phyloP scores from a whole-genome alignment of 1,140 invertebrate genomes.

The Lethrus apterus region DNA sequence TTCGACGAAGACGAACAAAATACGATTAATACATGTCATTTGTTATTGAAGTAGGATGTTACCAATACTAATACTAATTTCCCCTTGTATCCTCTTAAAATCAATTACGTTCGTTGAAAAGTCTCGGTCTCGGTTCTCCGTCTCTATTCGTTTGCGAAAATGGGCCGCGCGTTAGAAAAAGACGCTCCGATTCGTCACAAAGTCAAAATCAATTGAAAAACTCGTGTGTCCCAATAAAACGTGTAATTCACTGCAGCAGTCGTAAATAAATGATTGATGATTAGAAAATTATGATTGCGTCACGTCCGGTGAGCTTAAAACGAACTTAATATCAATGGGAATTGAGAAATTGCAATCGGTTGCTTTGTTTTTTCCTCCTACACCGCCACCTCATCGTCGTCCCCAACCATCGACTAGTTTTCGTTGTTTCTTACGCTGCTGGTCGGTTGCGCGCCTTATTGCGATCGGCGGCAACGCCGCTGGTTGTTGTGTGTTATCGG shows the following conservation, averaged over 20 bases:
- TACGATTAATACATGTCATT: conserved; percentile 7
- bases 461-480: too few relatives aligned
- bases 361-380: too few relatives aligned
- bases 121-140: not conserved
- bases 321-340: too few relatives aligned
- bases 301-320: conserved; percentile 38
- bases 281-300: conserved; percentile 39
- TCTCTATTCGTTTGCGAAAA: not conserved
- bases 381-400: too few relatives aligned
- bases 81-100: conserved; percentile 15
- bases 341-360: too few relatives aligned
- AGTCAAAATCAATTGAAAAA: conserved; percentile 32
- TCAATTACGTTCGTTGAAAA: conserved; percentile 5
- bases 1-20: too few relatives aligned
- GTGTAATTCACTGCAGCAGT: conserved; percentile 37
- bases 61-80: conserved; percentile 27
- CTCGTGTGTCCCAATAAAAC: conserved; percentile 33
- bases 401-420: too few relatives aligned
- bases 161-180: not conserved
- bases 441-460: too few relatives aligned
- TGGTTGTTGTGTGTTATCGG: too few relatives aligned
- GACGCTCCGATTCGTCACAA: not conserved
- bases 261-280: conserved; percentile 41
- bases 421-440: too few relatives aligned
- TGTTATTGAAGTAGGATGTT: conserved; percentile 33